These are phyloP conservation scores for Troides aeacus DNA, from an alignment of 2,888 invertebrate genomes.

Conservation along the genomic window DNA sequence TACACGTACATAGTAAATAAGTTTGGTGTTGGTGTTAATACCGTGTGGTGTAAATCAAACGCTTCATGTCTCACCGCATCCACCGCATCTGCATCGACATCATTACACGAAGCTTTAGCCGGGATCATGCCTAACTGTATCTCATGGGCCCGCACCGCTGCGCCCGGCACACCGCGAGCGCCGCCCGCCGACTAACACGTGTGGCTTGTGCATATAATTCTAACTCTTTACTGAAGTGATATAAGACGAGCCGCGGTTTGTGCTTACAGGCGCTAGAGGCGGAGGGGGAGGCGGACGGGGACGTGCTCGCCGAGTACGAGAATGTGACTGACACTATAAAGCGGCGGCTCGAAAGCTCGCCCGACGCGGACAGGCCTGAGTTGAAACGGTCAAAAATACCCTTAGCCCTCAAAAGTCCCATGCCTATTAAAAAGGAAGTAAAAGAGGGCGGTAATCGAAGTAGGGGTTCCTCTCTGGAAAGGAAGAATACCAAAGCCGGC, in stretches of 20 bases:
- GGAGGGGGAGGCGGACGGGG: conserved; percentile 34
- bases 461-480: conserved; percentile 54
- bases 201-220: conserved; percentile 36
- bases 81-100: conserved; percentile 39
- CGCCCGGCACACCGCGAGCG: neutral
- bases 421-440: conserved; percentile 59
- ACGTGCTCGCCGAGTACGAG: conserved; percentile 68
- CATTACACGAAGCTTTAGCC: conserved; percentile 42
- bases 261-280: conserved; percentile 58
- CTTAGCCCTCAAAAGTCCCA: conserved; percentile 65
- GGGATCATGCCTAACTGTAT: conserved; percentile 52
- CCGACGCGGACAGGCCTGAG: conserved; percentile 57
- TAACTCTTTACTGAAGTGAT: conserved; percentile 29
- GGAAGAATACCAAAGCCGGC: conserved; percentile 37
- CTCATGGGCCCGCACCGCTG: conserved; percentile 25
- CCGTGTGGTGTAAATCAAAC: conserved; percentile 47
- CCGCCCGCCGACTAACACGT: conserved; percentile 39
- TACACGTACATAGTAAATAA: conserved; percentile 37
- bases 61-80: conserved; percentile 50
- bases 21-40: conserved; percentile 45
- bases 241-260: conserved; percentile 44
- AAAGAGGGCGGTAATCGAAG: conserved; percentile 55
- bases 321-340: conserved; percentile 83
- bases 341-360: conserved; percentile 76
- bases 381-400: conserved; percentile 72